Evolutionary conservation across 2,888 invertebrate genomes (phyloP).

Genomic region (Nasonovia ribisnigri): DNA sequence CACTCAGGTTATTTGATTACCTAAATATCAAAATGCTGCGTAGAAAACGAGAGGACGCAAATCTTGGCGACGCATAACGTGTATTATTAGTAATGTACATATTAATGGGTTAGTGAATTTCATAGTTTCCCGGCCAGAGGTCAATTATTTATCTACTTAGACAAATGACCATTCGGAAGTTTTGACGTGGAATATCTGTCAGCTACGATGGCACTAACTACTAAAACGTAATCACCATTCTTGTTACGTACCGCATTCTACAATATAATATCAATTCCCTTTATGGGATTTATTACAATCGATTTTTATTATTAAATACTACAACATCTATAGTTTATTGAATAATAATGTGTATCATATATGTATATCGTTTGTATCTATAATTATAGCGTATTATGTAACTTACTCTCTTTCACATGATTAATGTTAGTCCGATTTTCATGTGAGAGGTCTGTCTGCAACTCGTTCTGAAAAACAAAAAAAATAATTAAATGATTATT

Average conservation of each 20-base stretch:
- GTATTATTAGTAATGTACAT: background rate
- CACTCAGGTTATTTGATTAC: background rate
- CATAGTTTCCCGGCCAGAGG: background rate
- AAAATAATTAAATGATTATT: background rate
- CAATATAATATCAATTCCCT: background rate
- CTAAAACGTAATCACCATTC: background rate
- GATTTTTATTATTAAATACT: background rate
- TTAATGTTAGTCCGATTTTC: background rate
- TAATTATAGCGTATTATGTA: background rate
- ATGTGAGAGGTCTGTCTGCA: background rate
- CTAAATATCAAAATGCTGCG: background rate
- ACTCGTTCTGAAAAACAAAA: constrained; percentile 18
- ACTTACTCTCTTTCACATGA: constrained; percentile 14
- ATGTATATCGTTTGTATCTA: background rate
- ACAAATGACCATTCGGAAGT: background rate
- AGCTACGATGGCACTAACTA: background rate
- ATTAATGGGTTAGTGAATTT: background rate
- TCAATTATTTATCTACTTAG: background rate
- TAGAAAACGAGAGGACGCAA: background rate
- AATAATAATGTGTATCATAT: background rate
- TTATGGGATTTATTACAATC: background rate
- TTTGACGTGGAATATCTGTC: background rate
- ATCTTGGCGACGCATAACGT: background rate
- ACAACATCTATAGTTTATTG: background rate
- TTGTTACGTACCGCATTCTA: background rate